Evolutionary conservation across 2,797 vertebrate species (phyloP).

Genomic region (Cyclopterus lumpus): DNA sequence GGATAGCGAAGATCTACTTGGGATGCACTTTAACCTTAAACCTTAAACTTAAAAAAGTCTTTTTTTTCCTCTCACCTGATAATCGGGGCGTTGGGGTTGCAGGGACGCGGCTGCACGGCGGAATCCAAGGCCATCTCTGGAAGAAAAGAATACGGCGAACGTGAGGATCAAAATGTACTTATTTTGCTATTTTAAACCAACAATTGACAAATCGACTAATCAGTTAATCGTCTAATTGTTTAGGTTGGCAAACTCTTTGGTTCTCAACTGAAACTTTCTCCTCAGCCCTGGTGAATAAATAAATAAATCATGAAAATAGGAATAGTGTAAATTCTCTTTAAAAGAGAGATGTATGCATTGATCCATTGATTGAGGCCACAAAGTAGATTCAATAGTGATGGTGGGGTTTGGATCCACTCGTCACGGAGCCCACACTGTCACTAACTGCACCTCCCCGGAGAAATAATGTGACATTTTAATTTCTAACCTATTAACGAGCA

Average conservation of each 20-base stretch:
- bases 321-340: background rate
- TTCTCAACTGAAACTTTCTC: background rate
- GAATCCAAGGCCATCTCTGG: slow-evolving; percentile 36
- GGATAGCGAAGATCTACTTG: background rate
- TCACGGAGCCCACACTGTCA: background rate
- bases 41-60: no score
- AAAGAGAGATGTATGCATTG: background rate
- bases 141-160: background rate
- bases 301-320: background rate
- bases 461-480: no score
- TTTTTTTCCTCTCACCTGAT: slow-evolving; percentile 26
- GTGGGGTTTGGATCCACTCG: background rate
- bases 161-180: background rate
- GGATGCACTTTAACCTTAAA: no score
- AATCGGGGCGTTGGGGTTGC: background rate
- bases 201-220: no score
- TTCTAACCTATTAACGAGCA: background rate
- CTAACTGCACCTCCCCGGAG: background rate
- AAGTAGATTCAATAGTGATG: background rate
- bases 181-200: no score
- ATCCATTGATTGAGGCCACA: background rate
- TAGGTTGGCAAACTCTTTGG: no score
- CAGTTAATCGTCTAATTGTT: no score
- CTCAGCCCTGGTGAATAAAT: background rate
- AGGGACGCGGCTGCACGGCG: background rate